Percentiles rank a stretch among this genome's conserved stretches.
Evolutionary conservation across 2,888 invertebrate genomes (phyloP).

Genomic region (Brachyptera putata): DNA sequence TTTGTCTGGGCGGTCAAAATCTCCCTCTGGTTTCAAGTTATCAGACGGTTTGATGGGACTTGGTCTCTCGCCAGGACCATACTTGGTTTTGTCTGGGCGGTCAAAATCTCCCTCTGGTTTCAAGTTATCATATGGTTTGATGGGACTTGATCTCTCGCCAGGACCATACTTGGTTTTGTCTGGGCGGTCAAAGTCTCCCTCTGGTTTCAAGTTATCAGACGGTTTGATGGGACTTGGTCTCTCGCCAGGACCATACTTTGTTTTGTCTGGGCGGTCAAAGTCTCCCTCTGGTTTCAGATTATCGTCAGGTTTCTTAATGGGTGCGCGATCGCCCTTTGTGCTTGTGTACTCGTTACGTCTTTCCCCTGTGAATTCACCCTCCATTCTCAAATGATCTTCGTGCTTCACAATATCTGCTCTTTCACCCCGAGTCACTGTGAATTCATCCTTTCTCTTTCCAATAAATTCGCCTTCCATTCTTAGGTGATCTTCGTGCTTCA

Average conservation of each 20-base stretch:
- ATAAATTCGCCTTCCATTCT: slow-evolving; percentile 40
- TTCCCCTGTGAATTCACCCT: slow-evolving; percentile 38
- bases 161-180: slow-evolving; percentile 29
- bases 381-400: slow-evolving; percentile 39
- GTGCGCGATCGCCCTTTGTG: slow-evolving; percentile 35
- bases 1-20: slow-evolving; percentile 31
- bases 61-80: slow-evolving; percentile 31
- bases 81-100: slow-evolving; percentile 26
- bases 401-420: slow-evolving; percentile 38
- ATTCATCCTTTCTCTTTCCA: slow-evolving; percentile 39
- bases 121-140: slow-evolving; percentile 33
- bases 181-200: slow-evolving; percentile 36
- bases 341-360: slow-evolving; percentile 28
- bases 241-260: slow-evolving; percentile 40
- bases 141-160: slow-evolving; percentile 31
- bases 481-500: slow-evolving; percentile 59
- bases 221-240: slow-evolving; percentile 49
- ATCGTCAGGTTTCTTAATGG: slow-evolving; percentile 34
- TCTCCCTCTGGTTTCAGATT: slow-evolving; percentile 40
- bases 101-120: slow-evolving; percentile 38
- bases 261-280: slow-evolving; percentile 28
- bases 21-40: no score
- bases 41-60: slow-evolving; percentile 32
- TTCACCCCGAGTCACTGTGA: slow-evolving; percentile 42
- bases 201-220: slow-evolving; percentile 54